These are phyloP conservation scores for Carollia perspicillata DNA, from an alignment of 2,113 vertebrate genomes.

Conservation along the genomic window DNA sequence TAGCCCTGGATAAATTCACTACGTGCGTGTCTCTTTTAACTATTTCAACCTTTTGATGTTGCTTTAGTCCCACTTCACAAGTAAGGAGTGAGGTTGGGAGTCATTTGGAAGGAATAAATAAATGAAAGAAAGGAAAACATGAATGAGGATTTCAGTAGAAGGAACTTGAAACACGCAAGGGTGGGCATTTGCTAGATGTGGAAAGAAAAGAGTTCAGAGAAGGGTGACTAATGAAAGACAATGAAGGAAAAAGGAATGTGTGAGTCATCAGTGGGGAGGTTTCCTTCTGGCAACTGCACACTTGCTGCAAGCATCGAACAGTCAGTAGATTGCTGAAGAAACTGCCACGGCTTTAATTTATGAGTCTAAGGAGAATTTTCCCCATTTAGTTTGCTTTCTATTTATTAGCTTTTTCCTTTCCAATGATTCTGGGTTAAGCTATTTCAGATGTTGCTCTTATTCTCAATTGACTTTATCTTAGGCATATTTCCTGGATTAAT, in stretches of 20 bases:
- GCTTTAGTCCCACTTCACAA: constrained; percentile 9
- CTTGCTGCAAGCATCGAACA: neutral
- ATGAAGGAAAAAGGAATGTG: constrained; percentile 27
- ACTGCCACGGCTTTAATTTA: neutral
- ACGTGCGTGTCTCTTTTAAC: neutral
- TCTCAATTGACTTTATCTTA: neutral
- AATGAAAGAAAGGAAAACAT: neutral
- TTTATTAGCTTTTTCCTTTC: constrained; percentile 33
- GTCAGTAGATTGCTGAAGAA: neutral
- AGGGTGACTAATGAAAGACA: neutral
- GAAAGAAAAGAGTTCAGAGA: neutral
- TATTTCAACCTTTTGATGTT: neutral
- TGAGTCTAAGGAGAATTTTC: neutral
- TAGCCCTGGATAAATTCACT: neutral
- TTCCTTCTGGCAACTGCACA: constrained; percentile 51
- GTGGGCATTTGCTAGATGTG: neutral
- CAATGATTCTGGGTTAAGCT: neutral
- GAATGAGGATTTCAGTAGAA: neutral
- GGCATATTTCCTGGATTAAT: constrained; percentile 17
- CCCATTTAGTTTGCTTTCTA: constrained; percentile 5
- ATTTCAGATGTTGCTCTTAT: constrained; percentile 22
- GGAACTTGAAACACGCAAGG: neutral
- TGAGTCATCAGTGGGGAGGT: constrained; percentile 51
- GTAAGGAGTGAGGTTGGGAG: neutral
- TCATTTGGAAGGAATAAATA: neutral